Base-by-base conservation (phyloP, 2,113 vertebrate genomes). In the Vicugna pacos region DNA sequence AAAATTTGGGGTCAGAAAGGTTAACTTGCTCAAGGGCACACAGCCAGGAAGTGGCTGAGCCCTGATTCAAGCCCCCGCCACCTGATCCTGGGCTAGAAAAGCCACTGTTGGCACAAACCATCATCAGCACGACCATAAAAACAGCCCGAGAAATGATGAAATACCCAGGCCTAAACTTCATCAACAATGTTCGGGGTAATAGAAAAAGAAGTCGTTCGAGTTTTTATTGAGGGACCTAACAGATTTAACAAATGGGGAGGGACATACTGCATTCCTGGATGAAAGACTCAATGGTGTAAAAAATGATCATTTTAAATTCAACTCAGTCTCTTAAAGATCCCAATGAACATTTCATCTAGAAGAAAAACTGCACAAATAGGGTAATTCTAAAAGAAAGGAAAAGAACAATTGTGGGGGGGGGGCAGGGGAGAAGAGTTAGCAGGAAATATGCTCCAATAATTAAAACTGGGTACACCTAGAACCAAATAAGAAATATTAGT, bases 251-350 rank as follows among this genome's bases (percentile, higher is more conserved):
- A 88, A 65, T 30, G 65, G 73, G 92, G 50, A 96, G 73, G 83
- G 42, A 32, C 4, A 35, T 65, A 26, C 30, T 17, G 7, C 58
- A 35, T 19, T 60, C 48, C 81, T 38, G 32, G 60, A 77, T 46
- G 72, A 91, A 97, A 82, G 32, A 62, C 35, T 94, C 24, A 35
- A 70, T 22, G n/a, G 13, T 32, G 14, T 64, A n/a, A 87, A 95
- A 75, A 75, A 30, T 77, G 24, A 50, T 64, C 22, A 20, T 58
- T 89, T 82, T 89, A 64, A 46, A n/a, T 65, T 60, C 70, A 95
- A 35, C 42, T 7, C 65, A 19, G n/a, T 56, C n/a, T 52, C 52
- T 94, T 85, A 80, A 92, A 91, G 77, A 88, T 62, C 28, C 46
- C 54, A 15, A 0, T 7, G 58, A 4, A 9, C 32, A 28, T 76